phyloP scores from a whole-genome alignment of 2,888 invertebrate species.

The Pilophorus perplexus region DNA sequence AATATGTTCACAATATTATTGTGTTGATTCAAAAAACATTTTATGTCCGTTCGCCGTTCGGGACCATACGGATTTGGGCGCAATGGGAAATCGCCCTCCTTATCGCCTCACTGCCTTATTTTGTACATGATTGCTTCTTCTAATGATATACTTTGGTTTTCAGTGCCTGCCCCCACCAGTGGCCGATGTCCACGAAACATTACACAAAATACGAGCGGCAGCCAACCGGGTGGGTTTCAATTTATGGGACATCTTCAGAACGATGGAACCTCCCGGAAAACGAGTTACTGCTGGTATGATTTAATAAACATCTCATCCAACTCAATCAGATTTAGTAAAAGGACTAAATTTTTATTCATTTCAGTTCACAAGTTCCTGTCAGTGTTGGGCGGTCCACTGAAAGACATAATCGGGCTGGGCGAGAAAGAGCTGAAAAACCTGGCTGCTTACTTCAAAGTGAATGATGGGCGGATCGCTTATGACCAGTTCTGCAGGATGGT shows the following conservation, averaged over 20 bases:
- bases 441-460: slow-evolving; percentile 26
- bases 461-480: slow-evolving; percentile 20
- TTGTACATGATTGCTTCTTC: too few relatives aligned
- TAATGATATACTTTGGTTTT: too few relatives aligned
- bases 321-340: too few relatives aligned
- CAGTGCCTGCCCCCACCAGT: slow-evolving; percentile 7
- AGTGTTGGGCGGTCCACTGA: slow-evolving; percentile 30
- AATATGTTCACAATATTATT: too few relatives aligned
- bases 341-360: too few relatives aligned
- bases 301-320: too few relatives aligned
- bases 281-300: slow-evolving; percentile 25
- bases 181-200: slow-evolving; percentile 56
- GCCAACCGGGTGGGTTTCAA: slow-evolving; percentile 69
- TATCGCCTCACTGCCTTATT: too few relatives aligned
- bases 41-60: too few relatives aligned
- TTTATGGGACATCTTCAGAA: slow-evolving; percentile 68
- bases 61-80: too few relatives aligned
- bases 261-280: slow-evolving; percentile 56
- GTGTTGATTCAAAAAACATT: too few relatives aligned
- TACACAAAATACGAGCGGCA: slow-evolving; percentile 63
- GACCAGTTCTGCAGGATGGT: slow-evolving; percentile 34
- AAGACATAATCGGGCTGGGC: slow-evolving; percentile 27
- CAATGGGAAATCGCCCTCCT: too few relatives aligned
- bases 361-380: slow-evolving; percentile 34
- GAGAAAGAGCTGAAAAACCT: slow-evolving; percentile 23